These are phyloP conservation scores for Neria commutata DNA, from an alignment of 2,888 invertebrate species.

Conservation along the genomic window DNA sequence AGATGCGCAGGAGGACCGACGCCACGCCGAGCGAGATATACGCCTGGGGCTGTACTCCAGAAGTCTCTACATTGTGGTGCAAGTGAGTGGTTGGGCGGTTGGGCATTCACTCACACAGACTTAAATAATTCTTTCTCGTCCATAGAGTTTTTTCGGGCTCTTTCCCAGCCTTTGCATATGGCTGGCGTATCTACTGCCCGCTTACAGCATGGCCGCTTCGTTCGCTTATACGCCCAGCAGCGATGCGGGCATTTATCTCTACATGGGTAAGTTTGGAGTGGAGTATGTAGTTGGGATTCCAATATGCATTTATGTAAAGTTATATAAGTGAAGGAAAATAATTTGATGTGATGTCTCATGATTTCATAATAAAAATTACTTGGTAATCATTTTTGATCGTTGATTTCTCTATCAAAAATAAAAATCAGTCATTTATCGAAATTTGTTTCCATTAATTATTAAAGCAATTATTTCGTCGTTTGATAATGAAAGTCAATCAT, in stretches of 20 bases:
- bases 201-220: slow-evolving; percentile 86
- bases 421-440: no score
- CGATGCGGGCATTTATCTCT: slow-evolving; percentile 74
- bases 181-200: slow-evolving; percentile 84
- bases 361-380: no score
- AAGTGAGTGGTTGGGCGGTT: slow-evolving; percentile 66
- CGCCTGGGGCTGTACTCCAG: slow-evolving; percentile 80
- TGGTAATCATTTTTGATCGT: no score
- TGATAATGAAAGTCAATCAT: no score
- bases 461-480: no score
- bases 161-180: slow-evolving; percentile 81
- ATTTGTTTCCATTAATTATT: no score
- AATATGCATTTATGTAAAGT: background rate
- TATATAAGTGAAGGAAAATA: no score
- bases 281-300: background rate
- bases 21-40: slow-evolving; percentile 79
- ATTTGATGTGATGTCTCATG: no score
- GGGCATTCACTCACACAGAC: background rate
- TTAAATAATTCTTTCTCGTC: background rate
- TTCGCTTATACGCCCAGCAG: slow-evolving; percentile 73
- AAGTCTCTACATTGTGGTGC: slow-evolving; percentile 77
- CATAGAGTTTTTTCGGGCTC: slow-evolving; percentile 76
- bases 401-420: no score
- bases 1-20: slow-evolving; percentile 63
- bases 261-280: slow-evolving; percentile 66